Base-by-base conservation (phyloP, 2,797 vertebrate genomes). In the Adrianichthys oophorus region DNA sequence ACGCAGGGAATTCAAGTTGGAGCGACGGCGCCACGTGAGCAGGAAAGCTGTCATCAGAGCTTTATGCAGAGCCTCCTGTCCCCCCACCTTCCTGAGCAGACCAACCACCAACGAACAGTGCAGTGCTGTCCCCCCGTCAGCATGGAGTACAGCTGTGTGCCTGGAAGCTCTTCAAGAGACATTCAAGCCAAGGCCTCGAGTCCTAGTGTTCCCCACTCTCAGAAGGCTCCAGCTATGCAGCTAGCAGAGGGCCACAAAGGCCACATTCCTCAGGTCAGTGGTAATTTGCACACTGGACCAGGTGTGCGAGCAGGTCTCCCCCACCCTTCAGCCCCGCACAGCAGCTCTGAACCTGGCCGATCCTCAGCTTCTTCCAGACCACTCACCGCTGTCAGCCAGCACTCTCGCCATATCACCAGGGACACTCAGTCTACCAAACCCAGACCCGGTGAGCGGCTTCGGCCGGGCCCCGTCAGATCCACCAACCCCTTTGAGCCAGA, bases 31-130 rank as follows among this genome's bases (percentile, higher is more conserved):
- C 85, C 91, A 0, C 83, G 94, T 57, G 96, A 98, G 13, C 95
- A 93, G 48, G 98, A 98, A 8, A 93, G 91, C 16, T 99, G 97
- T 80, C 97, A 98, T 64, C 97, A 98, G 80, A 96, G 93, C 64
- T 99, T 99, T 76, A 98, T 99, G 96, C 97, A 98, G 85, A 97
- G 93, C 78, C 93, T 98, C 43, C 93, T 99, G 8, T 91, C 94
- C 15, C 94, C 98, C 60, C 95, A 98, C 70, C 90, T 96, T 44
- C 88, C 94, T 48, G 98, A 99, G 71, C 97, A 98, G 79, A 92
- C 91, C 60, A 91, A 89, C 65, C 96, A 98, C 87, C 95, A 94
- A 68, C 94, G 96, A 52, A 89, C 88, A 24, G 63, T 93, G 0
- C 98, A 98, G 72, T 98, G 96, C n/a, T 94, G 94, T 5, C 91